Base-by-base conservation (phyloP, 2,113 vertebrate genomes). In the Mirounga angustirostris region DNA sequence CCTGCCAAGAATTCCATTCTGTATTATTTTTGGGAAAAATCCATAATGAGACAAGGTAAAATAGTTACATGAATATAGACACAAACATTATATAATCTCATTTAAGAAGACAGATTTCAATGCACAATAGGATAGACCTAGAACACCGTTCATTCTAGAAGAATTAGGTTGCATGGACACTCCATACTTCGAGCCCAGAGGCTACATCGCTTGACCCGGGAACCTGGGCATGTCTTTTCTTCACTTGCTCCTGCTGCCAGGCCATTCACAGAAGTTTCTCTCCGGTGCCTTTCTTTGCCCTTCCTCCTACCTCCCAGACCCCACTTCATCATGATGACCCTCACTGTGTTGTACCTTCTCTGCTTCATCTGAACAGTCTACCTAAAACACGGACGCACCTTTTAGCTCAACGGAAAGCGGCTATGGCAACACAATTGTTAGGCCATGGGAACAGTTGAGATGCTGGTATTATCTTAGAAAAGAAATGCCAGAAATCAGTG, bases 11-110 rank as follows among this genome's bases (percentile, higher is more conserved):
- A 95, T 90, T 80, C 24, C 54, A 93, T 79, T 87, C 58, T 87
- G 2, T 85, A 28, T 81, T 95, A 94, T 89, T 97, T 97, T 88
- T 52, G 81, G 46, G 46, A 61, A 95, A 94, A 97, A 91, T 11
- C 43, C n/a, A 65, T 58, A 91, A 54, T 63, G 58, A 90, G 40
- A 90, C 87, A 95, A 91, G 14, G 91, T 28, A 87, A 93, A 81
- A 69, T 33, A 80, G 71, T 78, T 63, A 52, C 28, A 84, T 63
- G 30, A 85, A 76, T 43, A 92, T 73, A 58, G 58, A 85, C 22
- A 67, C 5, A 78, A 52, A 59, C 46, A 86, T 63, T 40, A 52
- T 28, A 76, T 14, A 61, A 40, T 88, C 61, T 65, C 80, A 91
- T 69, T 93, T 93, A 86, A 86, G 90, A 95, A 94, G 52, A 83